phyloP scores from a whole-genome alignment of 2,113 vertebrate genomes.

The Dicerorhinus sumatrensis region DNA sequence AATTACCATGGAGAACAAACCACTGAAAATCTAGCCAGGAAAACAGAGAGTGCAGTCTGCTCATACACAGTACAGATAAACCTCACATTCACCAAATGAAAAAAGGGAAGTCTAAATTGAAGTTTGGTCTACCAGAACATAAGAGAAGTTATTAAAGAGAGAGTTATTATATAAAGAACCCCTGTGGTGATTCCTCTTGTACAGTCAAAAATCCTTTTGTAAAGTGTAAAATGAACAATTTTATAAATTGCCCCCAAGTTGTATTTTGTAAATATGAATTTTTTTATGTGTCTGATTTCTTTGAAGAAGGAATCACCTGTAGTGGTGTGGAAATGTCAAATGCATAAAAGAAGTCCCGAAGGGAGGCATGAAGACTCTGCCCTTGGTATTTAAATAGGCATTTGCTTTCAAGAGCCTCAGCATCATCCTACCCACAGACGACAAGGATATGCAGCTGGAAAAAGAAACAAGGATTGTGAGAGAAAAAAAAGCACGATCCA shows the following conservation, averaged over 20 bases:
- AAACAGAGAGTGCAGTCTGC: neutral
- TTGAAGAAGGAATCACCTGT: constrained; percentile 11
- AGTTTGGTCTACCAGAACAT: neutral
- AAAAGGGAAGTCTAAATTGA: neutral
- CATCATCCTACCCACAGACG: neutral
- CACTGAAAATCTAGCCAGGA: neutral
- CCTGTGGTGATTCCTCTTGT: neutral
- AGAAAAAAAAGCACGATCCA: neutral
- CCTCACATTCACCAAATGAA: neutral
- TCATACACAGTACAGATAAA: neutral
- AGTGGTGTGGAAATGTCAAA: neutral
- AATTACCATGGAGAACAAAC: neutral
- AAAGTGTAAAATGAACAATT: constrained; percentile 27
- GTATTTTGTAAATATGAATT: constrained; percentile 19
- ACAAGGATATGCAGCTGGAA: neutral
- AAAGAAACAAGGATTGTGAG: neutral
- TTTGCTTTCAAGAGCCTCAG: neutral
- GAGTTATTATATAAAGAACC: neutral
- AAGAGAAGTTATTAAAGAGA: constrained; percentile 1
- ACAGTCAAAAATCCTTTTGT: constrained; percentile 27
- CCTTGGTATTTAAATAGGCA: neutral
- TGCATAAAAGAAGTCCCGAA: neutral
- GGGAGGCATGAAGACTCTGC: neutral
- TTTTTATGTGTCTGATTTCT: neutral
- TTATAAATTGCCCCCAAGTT: neutral